A percentile compares a stretch with the other conserved stretches of the same genome.
Evolutionary conservation across 1,140 invertebrate species (phyloP).

Genomic region (Tetramorium parvispinum): DNA sequence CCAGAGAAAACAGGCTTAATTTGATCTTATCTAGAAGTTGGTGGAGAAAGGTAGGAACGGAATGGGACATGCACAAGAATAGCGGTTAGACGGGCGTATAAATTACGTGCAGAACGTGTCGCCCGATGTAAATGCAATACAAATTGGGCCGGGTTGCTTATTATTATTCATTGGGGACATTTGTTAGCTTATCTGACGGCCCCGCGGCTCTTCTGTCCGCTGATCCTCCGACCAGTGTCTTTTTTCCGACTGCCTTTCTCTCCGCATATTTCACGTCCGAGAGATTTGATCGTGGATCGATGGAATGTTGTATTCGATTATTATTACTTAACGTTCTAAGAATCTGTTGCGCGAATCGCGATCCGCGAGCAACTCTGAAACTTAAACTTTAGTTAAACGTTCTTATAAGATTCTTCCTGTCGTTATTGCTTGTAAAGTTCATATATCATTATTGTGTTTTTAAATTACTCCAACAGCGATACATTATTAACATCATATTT

Average conservation of each 20-base stretch:
- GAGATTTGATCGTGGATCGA: background rate
- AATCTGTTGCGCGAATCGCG: background rate
- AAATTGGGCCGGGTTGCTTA: conserved; percentile 79
- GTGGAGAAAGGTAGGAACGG: conserved; percentile 57
- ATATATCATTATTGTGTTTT: background rate
- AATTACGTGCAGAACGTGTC: conserved; percentile 74
- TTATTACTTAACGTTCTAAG: conserved; percentile 7
- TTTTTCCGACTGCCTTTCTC: background rate
- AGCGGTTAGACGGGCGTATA: conserved; percentile 67
- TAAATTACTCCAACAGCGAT: background rate
- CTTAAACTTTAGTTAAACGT: background rate
- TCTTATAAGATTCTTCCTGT: background rate
- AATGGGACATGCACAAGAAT: conserved; percentile 3
- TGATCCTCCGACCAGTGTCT: background rate
- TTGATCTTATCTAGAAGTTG: conserved; percentile 67
- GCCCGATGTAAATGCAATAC: conserved; percentile 80
- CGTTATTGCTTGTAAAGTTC: background rate
- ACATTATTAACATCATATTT: background rate
- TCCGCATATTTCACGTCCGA: conserved; percentile 10
- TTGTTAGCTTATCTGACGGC: conserved; percentile 81
- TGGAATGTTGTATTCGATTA: background rate
- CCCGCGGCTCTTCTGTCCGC: conserved; percentile 41
- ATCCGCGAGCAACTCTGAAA: background rate
- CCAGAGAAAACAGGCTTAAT: conserved; percentile 53
- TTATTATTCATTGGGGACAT: conserved; percentile 82